Evolutionary conservation across 2,888 invertebrate species (phyloP).

Genomic region (Yponomeuta evonymella): DNA sequence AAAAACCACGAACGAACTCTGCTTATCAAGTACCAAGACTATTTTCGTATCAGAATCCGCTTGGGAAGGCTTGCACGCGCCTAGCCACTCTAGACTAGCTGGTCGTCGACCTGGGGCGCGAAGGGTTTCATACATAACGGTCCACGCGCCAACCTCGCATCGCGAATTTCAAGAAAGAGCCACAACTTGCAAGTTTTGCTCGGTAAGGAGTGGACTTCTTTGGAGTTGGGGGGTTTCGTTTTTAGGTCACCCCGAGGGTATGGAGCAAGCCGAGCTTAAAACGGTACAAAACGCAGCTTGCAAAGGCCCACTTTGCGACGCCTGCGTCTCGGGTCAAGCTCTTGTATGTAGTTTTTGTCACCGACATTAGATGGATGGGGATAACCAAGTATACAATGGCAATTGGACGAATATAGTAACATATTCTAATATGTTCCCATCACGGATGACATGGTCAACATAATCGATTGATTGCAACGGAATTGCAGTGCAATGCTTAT

Average conservation of each 20-base stretch:
- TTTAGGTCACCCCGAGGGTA: neutral
- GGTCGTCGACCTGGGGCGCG: conserved; percentile 14
- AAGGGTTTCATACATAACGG: conserved; percentile 15
- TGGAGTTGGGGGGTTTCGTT: neutral
- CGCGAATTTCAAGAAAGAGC: neutral
- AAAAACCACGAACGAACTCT: too few relatives aligned
- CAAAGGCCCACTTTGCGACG: too few relatives aligned
- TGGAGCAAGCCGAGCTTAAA: neutral
- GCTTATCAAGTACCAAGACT: neutral
- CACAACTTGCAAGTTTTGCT: neutral
- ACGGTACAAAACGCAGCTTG: too few relatives aligned
- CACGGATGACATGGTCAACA: too few relatives aligned
- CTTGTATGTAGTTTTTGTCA: too few relatives aligned
- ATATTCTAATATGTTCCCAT: too few relatives aligned
- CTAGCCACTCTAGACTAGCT: conserved; percentile 1
- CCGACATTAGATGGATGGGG: too few relatives aligned
- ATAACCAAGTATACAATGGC: too few relatives aligned
- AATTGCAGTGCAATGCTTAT: too few relatives aligned
- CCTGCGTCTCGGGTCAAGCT: too few relatives aligned
- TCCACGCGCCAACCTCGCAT: neutral
- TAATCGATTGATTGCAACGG: too few relatives aligned
- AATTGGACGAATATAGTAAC: too few relatives aligned
- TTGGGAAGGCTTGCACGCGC: neutral
- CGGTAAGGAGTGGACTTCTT: neutral
- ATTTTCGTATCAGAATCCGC: neutral